Percentiles rank a stretch among this genome's conserved stretches.
Conservation (phyloP, 2,797 vertebrate species). For the Hippocampus kuda region DNA sequence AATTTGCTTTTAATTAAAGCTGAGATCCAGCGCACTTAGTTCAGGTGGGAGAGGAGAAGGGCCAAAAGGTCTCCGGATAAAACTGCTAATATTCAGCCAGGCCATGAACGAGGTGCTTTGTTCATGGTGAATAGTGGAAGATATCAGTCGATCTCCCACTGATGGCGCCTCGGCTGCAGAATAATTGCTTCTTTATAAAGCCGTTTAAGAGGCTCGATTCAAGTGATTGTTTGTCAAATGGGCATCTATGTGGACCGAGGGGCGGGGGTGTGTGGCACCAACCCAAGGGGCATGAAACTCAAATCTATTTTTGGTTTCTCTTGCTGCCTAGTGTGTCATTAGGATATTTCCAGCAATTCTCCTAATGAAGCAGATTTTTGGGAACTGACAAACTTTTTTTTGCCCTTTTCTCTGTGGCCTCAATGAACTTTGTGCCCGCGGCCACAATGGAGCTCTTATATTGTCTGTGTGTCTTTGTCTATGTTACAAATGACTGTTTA, state of each 20-base stretch:
- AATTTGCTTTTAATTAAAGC: slow-evolving; percentile 56
- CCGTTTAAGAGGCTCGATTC: slow-evolving; percentile 49
- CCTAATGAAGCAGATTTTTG: slow-evolving; percentile 9
- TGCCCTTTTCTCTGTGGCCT: slow-evolving; percentile 14
- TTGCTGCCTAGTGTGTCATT: slow-evolving; percentile 22
- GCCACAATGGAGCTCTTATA: slow-evolving; percentile 24
- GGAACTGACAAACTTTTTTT: slow-evolving; percentile 17
- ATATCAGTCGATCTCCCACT: slow-evolving; percentile 62
- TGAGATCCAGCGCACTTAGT: slow-evolving; percentile 37
- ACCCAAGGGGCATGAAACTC: slow-evolving; percentile 1
- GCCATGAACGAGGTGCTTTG: slow-evolving; percentile 57
- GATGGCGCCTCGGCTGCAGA: slow-evolving; percentile 49
- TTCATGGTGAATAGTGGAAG: slow-evolving; percentile 45
- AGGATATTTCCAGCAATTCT: slow-evolving; percentile 6
- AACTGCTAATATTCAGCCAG: slow-evolving; percentile 37
- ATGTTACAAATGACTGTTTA: slow-evolving; percentile 17
- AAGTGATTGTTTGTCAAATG: slow-evolving; percentile 53
- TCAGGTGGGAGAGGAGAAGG: slow-evolving; percentile 39
- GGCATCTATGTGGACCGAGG: slow-evolving; percentile 31
- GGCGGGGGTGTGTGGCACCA: slow-evolving; percentile 17
- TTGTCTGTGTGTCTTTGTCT: slow-evolving; percentile 9
- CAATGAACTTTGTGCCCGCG: slow-evolving; percentile 30
- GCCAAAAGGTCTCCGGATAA: slow-evolving; percentile 17
- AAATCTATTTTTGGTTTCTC: slow-evolving; percentile 18
- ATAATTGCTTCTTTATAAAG: slow-evolving; percentile 62